A percentile compares a stretch with the other conserved stretches of the same genome.
Conservation (phyloP, 92 coral and sea anemone genomes). For the Siderastrea radians region DNA sequence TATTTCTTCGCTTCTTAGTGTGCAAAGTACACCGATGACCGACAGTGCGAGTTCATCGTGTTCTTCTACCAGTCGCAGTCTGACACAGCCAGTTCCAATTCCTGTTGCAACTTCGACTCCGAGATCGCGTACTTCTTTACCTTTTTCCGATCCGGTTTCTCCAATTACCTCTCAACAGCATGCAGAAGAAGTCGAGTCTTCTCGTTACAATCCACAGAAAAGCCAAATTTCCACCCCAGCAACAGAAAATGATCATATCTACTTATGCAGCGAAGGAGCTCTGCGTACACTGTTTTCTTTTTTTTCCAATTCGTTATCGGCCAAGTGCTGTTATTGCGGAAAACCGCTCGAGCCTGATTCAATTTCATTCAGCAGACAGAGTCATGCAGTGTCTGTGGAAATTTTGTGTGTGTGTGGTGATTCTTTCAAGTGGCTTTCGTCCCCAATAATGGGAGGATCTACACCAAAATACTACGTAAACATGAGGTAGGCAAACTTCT, state of each 20-base stretch:
- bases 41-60: not conserved
- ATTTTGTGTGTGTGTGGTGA: conserved; percentile 35
- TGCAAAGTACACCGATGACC: too few relatives aligned
- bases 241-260: conserved; percentile 15
- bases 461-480: conserved; percentile 30
- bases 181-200: too few relatives aligned
- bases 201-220: not conserved
- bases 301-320: not conserved
- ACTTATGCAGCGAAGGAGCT: conserved; percentile 10
- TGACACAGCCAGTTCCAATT: not conserved
- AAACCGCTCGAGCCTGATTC: not conserved
- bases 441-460: conserved; percentile 43
- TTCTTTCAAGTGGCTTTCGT: conserved; percentile 37
- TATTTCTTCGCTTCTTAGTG: too few relatives aligned
- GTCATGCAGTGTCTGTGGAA: conserved; percentile 38
- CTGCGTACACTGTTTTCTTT: not conserved
- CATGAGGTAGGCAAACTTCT: not conserved
- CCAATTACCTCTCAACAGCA: too few relatives aligned
- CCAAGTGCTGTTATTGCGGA: not conserved
- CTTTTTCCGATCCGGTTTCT: not conserved
- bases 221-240: conserved; percentile 12
- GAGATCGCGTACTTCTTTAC: not conserved
- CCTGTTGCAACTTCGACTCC: not conserved
- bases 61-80: not conserved
- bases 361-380: conserved; percentile 10